Percentiles rank a stretch among this genome's conserved stretches.
These are phyloP conservation scores for Doris montereyensis DNA, from an alignment of 2,888 invertebrate species.

Conservation along the genomic window DNA sequence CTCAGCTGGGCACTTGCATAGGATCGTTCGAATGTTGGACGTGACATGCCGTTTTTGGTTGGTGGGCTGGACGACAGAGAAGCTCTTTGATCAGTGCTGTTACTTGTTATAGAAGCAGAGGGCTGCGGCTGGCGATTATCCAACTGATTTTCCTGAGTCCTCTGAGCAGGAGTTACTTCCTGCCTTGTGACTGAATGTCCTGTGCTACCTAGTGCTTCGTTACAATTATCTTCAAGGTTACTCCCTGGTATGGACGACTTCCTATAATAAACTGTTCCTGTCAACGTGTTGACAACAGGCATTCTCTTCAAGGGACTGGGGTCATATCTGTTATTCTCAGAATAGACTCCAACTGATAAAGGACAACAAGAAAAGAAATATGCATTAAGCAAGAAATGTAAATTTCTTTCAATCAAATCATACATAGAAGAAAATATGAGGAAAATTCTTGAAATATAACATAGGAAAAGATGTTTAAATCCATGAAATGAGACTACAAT, in stretches of 20 bases:
- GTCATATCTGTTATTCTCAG: too few relatives aligned
- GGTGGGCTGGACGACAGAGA: not conserved
- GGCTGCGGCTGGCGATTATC: not conserved
- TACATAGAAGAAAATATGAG: not conserved
- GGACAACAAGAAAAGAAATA: not conserved
- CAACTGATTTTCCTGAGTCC: not conserved
- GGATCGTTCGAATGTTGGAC: slow-evolving; percentile 14
- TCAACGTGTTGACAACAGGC: slow-evolving; percentile 45
- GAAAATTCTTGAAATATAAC: too few relatives aligned
- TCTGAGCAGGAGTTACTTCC: not conserved
- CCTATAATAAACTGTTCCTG: slow-evolving; percentile 56
- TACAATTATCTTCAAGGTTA: not conserved
- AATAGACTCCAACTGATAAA: too few relatives aligned
- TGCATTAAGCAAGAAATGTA: not conserved
- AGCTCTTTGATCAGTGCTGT: too few relatives aligned
- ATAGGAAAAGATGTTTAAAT: too few relatives aligned
- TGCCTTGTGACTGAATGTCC: not conserved
- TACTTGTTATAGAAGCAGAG: not conserved
- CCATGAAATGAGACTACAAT: too few relatives aligned
- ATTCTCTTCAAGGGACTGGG: slow-evolving; percentile 42
- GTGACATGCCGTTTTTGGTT: too few relatives aligned
- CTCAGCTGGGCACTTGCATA: slow-evolving; percentile 3
- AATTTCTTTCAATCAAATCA: not conserved
- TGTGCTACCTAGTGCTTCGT: too few relatives aligned
- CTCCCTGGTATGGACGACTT: slow-evolving; percentile 44